These are phyloP conservation scores for Popillia japonica DNA, from an alignment of 1,140 invertebrate species.

Conservation along the genomic window DNA sequence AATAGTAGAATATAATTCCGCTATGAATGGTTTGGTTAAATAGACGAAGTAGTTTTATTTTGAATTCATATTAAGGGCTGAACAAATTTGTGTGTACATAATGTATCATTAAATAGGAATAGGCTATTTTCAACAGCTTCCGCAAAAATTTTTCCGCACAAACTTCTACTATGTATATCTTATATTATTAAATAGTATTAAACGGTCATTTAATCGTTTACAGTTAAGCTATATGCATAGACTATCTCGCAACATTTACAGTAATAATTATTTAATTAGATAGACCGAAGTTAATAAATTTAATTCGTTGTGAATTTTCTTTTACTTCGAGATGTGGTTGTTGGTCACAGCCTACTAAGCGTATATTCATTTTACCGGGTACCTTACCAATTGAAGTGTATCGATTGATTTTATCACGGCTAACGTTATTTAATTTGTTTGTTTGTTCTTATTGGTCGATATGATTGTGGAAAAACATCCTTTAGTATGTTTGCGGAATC, in stretches of 20 bases:
- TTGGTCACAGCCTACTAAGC: constrained; percentile 8
- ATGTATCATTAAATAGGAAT: not conserved
- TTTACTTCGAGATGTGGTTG: not conserved
- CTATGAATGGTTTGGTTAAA: too few relatives aligned
- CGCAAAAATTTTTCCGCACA: not conserved
- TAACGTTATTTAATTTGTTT: not conserved
- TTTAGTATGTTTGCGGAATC: too few relatives aligned
- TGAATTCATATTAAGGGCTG: too few relatives aligned
- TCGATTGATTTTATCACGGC: constrained; percentile 4
- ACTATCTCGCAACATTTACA: not conserved
- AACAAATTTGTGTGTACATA: too few relatives aligned
- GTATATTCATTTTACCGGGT: not conserved
- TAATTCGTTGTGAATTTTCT: constrained; percentile 7
- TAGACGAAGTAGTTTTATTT: too few relatives aligned
- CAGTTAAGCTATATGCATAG: not conserved
- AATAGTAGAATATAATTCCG: too few relatives aligned
- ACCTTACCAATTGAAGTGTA: not conserved
- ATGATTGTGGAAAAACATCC: too few relatives aligned
- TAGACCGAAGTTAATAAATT: constrained; percentile 1
- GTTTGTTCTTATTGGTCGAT: constrained; percentile 1
- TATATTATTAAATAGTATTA: constrained; percentile 5
- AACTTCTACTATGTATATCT: not conserved
- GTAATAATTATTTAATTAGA: constrained; percentile 12
- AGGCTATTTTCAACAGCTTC: too few relatives aligned
- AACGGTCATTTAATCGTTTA: not conserved